Conservation (phyloP, 2,888 invertebrate species). For the Automeris io region DNA sequence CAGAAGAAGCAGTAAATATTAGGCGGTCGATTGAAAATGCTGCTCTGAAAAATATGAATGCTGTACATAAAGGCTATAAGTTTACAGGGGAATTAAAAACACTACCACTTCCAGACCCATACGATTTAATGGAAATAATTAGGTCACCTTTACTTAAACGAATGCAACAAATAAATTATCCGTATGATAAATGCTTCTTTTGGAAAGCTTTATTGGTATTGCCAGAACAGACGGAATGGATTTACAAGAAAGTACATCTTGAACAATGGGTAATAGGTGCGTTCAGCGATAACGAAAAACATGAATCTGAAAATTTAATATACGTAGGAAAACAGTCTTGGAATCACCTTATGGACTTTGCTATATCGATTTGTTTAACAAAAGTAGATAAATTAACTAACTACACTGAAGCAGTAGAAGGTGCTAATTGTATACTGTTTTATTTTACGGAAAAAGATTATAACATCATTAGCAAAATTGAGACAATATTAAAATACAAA, state of each 20-base stretch:
- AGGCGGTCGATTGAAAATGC: slow-evolving; percentile 44
- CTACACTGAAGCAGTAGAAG: slow-evolving; percentile 51
- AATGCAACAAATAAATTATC: slow-evolving; percentile 66
- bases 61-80: slow-evolving; percentile 54
- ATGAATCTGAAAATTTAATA: slow-evolving; percentile 48
- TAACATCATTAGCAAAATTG: slow-evolving; percentile 36
- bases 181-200: slow-evolving; percentile 57
- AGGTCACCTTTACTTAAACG: slow-evolving; percentile 59
- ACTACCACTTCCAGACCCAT: slow-evolving; percentile 43
- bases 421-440: slow-evolving; percentile 58
- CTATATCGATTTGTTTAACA: slow-evolving; percentile 57
- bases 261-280: slow-evolving; percentile 65
- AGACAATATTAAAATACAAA: slow-evolving; percentile 45
- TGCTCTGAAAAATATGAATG: slow-evolving; percentile 56
- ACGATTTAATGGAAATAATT: slow-evolving; percentile 64
- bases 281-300: slow-evolving; percentile 55
- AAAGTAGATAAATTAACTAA: slow-evolving; percentile 28
- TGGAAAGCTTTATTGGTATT: slow-evolving; percentile 81
- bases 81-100: slow-evolving; percentile 52
- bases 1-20: slow-evolving; percentile 48
- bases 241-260: slow-evolving; percentile 57
- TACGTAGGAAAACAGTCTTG: slow-evolving; percentile 61
- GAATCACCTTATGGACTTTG: slow-evolving; percentile 68
- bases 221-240: slow-evolving; percentile 64
- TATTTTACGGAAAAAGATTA: slow-evolving; percentile 47